Conservation (phyloP, 2,113 vertebrate genomes). For the Mobula birostris region DNA sequence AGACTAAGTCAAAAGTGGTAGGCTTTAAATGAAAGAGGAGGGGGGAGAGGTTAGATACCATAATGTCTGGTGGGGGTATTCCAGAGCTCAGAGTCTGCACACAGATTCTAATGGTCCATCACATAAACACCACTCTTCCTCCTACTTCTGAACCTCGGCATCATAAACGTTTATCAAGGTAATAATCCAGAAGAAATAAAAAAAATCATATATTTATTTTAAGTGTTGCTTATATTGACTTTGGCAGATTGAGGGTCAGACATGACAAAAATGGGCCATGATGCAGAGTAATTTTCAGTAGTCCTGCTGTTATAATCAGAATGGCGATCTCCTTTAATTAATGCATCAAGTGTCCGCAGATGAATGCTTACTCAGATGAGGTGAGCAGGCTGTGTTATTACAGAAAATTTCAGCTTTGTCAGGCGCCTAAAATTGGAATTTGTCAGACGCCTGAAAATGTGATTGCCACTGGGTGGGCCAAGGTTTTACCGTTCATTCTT, state of each 20-base stretch:
- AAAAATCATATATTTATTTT: not conserved
- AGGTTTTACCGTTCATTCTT: not conserved
- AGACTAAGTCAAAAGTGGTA: not conserved
- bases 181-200: not conserved
- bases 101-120: not conserved
- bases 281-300: not conserved
- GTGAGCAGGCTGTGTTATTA: not conserved
- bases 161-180: not conserved
- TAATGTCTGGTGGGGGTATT: not conserved
- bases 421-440: not conserved
- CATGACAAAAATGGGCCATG: slow-evolving; percentile 24
- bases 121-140: not conserved
- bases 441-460: not conserved
- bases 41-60: not conserved
- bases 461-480: not conserved
- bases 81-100: not conserved
- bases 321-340: slow-evolving; percentile 8
- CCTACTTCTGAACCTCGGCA: too few relatives aligned
- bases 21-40: not conserved
- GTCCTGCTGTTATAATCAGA: not conserved
- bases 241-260: not conserved
- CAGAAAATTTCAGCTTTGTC: not conserved
- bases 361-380: not conserved
- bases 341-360: not conserved
- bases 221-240: too few relatives aligned